Base-by-base conservation (phyloP, 2,888 invertebrate species). In the Salticus scenicus region DNA sequence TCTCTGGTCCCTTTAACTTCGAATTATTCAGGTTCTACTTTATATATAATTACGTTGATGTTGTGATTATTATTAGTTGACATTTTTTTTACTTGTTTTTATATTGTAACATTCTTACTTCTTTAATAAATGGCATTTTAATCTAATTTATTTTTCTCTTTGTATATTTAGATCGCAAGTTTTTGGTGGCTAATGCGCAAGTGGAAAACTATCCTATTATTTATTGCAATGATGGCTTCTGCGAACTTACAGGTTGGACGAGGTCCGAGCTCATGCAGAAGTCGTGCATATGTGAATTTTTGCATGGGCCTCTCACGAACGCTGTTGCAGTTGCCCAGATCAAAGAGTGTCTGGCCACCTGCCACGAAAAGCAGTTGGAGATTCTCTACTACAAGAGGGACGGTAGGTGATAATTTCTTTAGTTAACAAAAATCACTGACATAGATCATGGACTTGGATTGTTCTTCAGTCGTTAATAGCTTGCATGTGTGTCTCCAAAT, bases 161-260 rank as follows among this genome's bases (percentile, higher is more conserved):
- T 77, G n/a, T n/a, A n/a, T n/a, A n/a, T 90, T 63, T 94, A 95
- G 95, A 95, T 93, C 94, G 95, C 90, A 95, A 95, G 91, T 96
- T 95, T 92, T 92, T 95, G 92, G 95, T 96, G 90, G 95, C 95
- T 87, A 96, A 96, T 92, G 95, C 94, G 89, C 94, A 94, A 90
- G 94, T 93, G 69, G 91, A 91, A 70, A 91, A 91, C 66, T 94
- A 94, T 91, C 94, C 95, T 91, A 95, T 95, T 91, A 95, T 96
- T 90, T 96, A 95, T 92, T 95, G 95, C 92, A 95, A 95, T 90
- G 95, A 96, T 92, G 95, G 95, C 89, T 95, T 95, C 91, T 95
- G 95, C 91, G 94, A 94, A 89, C 92, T 95, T 91, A 93, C 93
- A 67, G 95, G 95, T 81, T 95, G 94, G 92, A 94, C 94, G 88